A percentile compares a stretch with the other conserved stretches of the same genome.
Evolutionary conservation across 2,888 invertebrate genomes (phyloP).

Genomic region (Diogma glabrata): DNA sequence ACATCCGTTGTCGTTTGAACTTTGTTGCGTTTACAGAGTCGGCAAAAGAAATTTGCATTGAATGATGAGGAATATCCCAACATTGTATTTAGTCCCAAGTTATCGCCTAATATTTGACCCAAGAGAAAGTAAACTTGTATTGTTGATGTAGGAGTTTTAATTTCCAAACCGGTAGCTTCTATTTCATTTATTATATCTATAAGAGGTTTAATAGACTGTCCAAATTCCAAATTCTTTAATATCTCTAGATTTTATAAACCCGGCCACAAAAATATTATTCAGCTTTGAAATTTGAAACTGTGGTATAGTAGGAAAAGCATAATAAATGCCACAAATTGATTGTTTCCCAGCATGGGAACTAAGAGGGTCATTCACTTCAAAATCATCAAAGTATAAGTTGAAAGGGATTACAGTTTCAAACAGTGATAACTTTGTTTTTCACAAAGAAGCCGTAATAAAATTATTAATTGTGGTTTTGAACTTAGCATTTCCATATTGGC

Average conservation of each 20-base stretch:
- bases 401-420: background rate
- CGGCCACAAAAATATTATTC: background rate
- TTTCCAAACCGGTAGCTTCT: background rate
- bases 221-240: background rate
- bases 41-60: no score
- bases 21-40: no score
- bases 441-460: background rate
- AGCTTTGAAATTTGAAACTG: background rate
- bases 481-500: background rate
- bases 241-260: slow-evolving; percentile 1
- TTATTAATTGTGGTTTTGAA: background rate
- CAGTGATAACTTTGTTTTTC: background rate
- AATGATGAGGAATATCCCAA: no score
- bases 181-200: background rate
- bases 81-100: no score
- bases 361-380: background rate
- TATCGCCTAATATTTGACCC: no score
- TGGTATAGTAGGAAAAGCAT: no score
- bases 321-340: background rate
- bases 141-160: background rate
- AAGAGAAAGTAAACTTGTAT: background rate
- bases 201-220: background rate
- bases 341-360: background rate
- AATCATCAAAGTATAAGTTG: background rate
- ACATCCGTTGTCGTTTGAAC: no score